Conservation (phyloP, 23 tunicate species). For the Trididemnum clinides region DNA sequence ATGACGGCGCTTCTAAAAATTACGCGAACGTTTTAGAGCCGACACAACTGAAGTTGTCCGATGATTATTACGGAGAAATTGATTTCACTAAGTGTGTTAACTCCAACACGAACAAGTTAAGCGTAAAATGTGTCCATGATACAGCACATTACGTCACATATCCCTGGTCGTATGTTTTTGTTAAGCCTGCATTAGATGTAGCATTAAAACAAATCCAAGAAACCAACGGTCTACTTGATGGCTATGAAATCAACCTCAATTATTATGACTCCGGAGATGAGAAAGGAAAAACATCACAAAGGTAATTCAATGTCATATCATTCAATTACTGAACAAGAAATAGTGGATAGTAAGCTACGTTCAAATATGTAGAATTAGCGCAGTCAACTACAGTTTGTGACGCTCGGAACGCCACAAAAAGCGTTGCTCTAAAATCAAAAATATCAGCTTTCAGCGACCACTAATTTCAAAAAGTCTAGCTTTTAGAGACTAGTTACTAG, state of each 20-base stretch:
- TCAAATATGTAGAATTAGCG: no score
- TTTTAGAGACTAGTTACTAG: no score
- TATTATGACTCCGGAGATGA: conserved; percentile 64
- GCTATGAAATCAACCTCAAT: conserved; percentile 43
- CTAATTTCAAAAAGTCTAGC: no score
- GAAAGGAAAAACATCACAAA: conserved; percentile 60
- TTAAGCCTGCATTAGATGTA: conserved; percentile 71
- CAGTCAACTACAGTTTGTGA: no score
- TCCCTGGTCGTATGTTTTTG: conserved; percentile 81
- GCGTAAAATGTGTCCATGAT: conserved; percentile 1
- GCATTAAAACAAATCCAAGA: conserved; percentile 54
- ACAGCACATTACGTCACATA: background rate
- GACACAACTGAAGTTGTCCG: background rate
- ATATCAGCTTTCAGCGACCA: no score
- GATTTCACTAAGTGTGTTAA: background rate
- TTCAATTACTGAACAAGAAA: no score
- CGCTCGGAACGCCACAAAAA: no score
- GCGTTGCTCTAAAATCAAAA: no score
- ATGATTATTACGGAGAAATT: background rate
- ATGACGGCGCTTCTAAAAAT: background rate
- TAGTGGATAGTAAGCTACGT: no score
- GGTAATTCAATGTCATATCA: conserved; percentile 23
- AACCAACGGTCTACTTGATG: conserved; percentile 30
- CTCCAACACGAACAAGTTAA: background rate
- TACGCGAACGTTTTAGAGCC: background rate